Evolutionary conservation across 2,888 invertebrate species (phyloP), one percentile per base, ranked within the genome.

Genomic region (Ochropleura plecta): DNA sequence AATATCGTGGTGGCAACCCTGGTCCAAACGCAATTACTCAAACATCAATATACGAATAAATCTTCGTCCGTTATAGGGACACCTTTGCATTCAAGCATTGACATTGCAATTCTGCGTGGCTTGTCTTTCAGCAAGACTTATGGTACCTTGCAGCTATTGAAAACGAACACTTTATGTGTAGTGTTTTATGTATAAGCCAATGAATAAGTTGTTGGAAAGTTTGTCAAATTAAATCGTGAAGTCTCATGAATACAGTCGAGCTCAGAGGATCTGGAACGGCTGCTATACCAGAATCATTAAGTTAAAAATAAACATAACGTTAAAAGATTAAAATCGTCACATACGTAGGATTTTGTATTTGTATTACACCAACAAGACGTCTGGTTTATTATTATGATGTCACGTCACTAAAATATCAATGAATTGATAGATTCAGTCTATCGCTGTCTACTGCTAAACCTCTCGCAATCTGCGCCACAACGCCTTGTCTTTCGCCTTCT

Each of bases 51-150:
- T 66, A 70, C 59, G 79, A 81, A 90, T 90, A 90, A 89, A 89
- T 91, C 90, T 88, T 85, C 82, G 78, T 84, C 71, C 46, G 70
- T 63, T 72, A 76, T 70, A 76, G 65, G 60, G 86, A 88, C 87
- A 86, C 86, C 81, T 87, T 79, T 76, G 84, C 82, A 79, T 88
- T 85, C 86, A 86, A 76, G 42, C 85, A 86, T 78, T 86, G 89
- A 87, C 88, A 86, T 88, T 86, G 89, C 90, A 88, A 90, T 90
- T 88, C 85, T 68, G 76, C 77, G 79, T 73, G 79, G 55, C 86
- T 85, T 83, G 86, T 83, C 86, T 85, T 62, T 79, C 68, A 68
- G 60, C 51, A 77, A 84, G 87, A 90, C 77, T 88, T 90, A 89
- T 89, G 73, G 83, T 80, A 76, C 18, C 18, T 53, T 60, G 51